Conservation (phyloP, 2,797 vertebrate species). For the Alcedo quadribrachys region DNA sequence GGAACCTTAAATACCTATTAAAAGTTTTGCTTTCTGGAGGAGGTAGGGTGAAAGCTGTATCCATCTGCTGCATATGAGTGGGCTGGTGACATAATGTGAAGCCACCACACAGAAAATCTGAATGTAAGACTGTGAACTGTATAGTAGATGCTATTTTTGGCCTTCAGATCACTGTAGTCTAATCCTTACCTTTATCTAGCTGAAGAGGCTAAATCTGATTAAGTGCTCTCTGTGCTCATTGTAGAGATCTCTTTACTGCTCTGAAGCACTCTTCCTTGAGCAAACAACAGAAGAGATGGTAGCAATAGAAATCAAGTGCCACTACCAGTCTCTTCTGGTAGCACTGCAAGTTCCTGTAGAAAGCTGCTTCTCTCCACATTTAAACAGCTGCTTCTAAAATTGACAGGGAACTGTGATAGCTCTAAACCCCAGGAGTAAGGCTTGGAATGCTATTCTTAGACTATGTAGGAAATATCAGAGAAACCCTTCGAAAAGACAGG, state of each 20-base stretch:
- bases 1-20: background rate
- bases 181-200: slow-evolving; percentile 41
- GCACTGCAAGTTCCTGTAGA: background rate
- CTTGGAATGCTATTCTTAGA: slow-evolving; percentile 40
- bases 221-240: background rate
- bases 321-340: background rate
- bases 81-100: background rate
- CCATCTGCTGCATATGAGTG: background rate
- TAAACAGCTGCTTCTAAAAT: background rate
- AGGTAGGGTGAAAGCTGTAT: background rate
- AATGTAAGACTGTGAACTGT: background rate
- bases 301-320: background rate
- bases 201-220: slow-evolving; percentile 49
- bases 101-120: background rate
- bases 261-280: background rate
- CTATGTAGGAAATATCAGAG: background rate
- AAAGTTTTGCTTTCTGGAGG: background rate
- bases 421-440: slow-evolving; percentile 2
- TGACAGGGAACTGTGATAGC: background rate
- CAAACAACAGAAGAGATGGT: background rate
- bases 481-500: background rate
- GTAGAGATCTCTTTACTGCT: background rate
- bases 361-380: background rate
- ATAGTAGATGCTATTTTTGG: slow-evolving; percentile 33
- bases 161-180: background rate